Evolutionary conservation across 1,140 invertebrate genomes (phyloP).

Genomic region (Procambarus virginalis): DNA sequence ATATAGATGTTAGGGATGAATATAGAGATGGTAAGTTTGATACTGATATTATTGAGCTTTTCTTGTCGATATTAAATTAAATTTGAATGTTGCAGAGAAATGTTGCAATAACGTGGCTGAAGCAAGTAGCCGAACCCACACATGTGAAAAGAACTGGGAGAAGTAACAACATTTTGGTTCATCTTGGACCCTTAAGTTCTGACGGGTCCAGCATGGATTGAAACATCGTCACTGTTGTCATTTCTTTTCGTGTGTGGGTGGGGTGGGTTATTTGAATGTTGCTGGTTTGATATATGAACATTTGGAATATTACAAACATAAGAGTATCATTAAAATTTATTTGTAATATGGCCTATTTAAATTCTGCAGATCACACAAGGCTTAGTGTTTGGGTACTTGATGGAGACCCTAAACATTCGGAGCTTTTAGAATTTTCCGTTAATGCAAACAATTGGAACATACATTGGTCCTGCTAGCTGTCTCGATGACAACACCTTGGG

Average conservation of each 20-base stretch:
- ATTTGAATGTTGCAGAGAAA: too few species aligned
- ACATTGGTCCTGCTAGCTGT: constrained; percentile 95
- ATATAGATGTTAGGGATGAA: constrained; percentile 98
- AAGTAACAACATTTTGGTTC: too few species aligned
- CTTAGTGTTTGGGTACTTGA: constrained; percentile 97
- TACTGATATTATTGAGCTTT: neutral
- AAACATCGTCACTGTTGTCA: too few species aligned
- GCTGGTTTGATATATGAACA: neutral
- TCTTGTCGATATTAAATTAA: too few species aligned
- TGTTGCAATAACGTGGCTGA: too few species aligned
- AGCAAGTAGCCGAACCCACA: too few species aligned
- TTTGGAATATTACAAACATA: neutral
- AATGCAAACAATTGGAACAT: constrained; percentile 91
- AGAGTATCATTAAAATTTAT: neutral
- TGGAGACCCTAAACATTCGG: constrained; percentile 93
- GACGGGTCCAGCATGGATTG: too few species aligned
- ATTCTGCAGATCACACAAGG: constrained; percentile 87
- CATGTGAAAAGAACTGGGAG: too few species aligned
- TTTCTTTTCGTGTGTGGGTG: too few species aligned
- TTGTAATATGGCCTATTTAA: neutral
- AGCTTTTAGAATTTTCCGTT: constrained; percentile 93
- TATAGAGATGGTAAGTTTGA: constrained; percentile 92
- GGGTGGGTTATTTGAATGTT: too few species aligned
- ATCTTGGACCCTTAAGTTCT: too few species aligned
- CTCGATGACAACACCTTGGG: constrained; percentile 97